These are phyloP conservation scores for Mastacembelus armatus DNA, from an alignment of 2,797 vertebrate genomes.

Conservation along the genomic window DNA sequence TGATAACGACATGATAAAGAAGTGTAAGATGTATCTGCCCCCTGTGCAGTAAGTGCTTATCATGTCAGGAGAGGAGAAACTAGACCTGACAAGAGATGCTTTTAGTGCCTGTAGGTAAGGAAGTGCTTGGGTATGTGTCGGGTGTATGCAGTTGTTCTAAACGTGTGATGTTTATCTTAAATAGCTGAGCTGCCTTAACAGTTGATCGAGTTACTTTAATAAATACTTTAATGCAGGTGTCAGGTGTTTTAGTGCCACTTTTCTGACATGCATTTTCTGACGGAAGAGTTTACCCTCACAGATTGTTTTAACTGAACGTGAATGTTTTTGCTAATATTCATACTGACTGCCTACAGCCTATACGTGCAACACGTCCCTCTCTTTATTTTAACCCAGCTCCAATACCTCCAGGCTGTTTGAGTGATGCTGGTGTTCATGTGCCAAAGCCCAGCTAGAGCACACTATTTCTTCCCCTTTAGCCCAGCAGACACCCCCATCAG, in stretches of 20 bases:
- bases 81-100: conserved; percentile 54
- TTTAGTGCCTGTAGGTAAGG: conserved; percentile 49
- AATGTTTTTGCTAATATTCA: background rate
- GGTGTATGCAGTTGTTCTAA: conserved; percentile 15
- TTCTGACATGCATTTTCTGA: conserved; percentile 13
- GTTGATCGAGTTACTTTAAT: conserved; percentile 7
- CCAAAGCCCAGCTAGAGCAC: conserved; percentile 38
- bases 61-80: conserved; percentile 65
- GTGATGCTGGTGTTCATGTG: conserved; percentile 47
- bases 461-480: conserved; percentile 40
- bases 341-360: background rate
- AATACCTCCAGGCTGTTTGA: conserved; percentile 40
- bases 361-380: conserved; percentile 9
- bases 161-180: conserved; percentile 15
- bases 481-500: conserved; percentile 47
- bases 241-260: background rate
- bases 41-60: conserved; percentile 51
- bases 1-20: conserved; percentile 77
- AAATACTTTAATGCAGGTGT: background rate
- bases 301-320: background rate
- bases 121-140: conserved; percentile 23
- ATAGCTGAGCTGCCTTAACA: conserved; percentile 7
- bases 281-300: background rate
- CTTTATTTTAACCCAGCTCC: conserved; percentile 15
- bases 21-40: conserved; percentile 66